Conservation (phyloP, 1,140 invertebrate genomes). For the Wiebesia pumilae region DNA sequence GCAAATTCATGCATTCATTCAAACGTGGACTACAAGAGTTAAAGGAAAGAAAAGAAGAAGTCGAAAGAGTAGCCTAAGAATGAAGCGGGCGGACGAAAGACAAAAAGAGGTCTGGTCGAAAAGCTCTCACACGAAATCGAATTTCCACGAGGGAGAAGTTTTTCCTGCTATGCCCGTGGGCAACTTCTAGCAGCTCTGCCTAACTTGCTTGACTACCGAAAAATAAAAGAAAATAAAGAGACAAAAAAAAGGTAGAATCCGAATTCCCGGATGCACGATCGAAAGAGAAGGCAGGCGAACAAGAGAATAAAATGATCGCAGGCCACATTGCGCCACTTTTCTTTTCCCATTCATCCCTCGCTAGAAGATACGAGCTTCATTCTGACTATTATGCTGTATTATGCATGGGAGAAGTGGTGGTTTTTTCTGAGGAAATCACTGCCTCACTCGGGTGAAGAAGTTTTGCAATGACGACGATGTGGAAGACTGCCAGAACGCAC, state of each 20-base stretch:
- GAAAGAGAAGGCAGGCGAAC: conserved; percentile 31
- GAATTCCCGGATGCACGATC: conserved; percentile 8
- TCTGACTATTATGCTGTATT: conserved; percentile 67
- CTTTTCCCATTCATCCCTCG: conserved; percentile 4
- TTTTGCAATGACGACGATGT: conserved; percentile 72
- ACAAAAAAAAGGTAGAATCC: neutral
- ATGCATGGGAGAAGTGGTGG: conserved; percentile 62
- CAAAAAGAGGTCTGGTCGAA: conserved; percentile 22
- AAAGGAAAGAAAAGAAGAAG: neutral
- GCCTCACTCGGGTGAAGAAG: conserved; percentile 71
- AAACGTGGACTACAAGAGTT: neutral
- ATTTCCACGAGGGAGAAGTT: conserved; percentile 36
- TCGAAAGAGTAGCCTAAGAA: neutral
- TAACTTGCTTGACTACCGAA: neutral
- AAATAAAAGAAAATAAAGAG: neutral
- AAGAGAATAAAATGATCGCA: conserved; percentile 59
- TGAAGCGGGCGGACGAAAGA: conserved; percentile 26
- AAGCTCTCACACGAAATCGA: conserved; percentile 56
- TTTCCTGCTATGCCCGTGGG: conserved; percentile 3
- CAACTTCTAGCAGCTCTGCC: neutral
- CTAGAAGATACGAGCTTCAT: neutral
- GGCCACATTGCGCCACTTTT: conserved; percentile 53
- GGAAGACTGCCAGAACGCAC: conserved; percentile 68
- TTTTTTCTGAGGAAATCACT: conserved; percentile 60
- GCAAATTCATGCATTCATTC: conserved; percentile 15